These are phyloP conservation scores for Steatocranus sp. DNA, from an alignment of 2,797 vertebrate genomes.

Conservation along the genomic window DNA sequence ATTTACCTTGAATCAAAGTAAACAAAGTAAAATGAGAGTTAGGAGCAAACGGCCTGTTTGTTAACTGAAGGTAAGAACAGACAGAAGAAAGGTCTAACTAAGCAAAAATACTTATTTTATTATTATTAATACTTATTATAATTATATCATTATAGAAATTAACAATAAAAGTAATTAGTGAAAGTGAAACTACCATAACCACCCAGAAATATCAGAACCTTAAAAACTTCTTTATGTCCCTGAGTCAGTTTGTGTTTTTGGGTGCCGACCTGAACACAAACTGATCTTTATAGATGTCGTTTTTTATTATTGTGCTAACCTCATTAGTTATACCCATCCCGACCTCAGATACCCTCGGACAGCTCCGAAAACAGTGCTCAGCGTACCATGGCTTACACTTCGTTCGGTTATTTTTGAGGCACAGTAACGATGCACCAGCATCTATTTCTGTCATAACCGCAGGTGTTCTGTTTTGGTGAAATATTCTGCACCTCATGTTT, in stretches of 20 bases:
- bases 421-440: not conserved
- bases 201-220: not conserved
- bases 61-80: not conserved
- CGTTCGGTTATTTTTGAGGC: not conserved
- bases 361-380: not conserved
- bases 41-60: not conserved
- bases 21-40: not conserved
- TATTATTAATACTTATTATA: not conserved
- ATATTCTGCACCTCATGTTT: not conserved
- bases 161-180: not conserved
- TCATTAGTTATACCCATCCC: rapidly evolving
- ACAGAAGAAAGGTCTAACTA: not conserved
- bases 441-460: not conserved
- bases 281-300: not conserved
- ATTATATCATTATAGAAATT: not conserved
- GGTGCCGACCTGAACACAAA: not conserved
- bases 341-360: not conserved
- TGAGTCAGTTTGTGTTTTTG: not conserved
- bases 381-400: rapidly evolving
- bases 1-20: not conserved
- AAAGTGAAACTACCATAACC: not conserved
- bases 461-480: not conserved
- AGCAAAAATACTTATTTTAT: not conserved
- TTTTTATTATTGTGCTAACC: not conserved
- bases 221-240: not conserved